Percentiles rank a stretch among this genome's conserved stretches.
These are phyloP conservation scores for Poecilia picta DNA, from an alignment of 2,797 vertebrate species.

Conservation along the genomic window DNA sequence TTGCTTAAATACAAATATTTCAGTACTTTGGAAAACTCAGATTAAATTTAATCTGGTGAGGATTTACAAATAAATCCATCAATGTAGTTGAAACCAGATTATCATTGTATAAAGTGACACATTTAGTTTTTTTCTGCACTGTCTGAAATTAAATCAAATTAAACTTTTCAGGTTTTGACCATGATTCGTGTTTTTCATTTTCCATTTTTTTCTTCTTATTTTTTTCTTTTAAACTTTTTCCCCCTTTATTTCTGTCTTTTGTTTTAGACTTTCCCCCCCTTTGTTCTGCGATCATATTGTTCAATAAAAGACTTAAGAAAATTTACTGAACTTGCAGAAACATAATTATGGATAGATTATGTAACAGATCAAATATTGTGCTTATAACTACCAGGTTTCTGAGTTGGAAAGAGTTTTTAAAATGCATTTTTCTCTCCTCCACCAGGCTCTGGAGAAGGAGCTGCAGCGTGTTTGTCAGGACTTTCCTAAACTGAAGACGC, in stretches of 20 bases:
- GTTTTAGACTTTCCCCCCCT: neutral
- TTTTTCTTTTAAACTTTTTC: neutral
- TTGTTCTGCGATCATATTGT: neutral
- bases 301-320: neutral
- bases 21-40: neutral
- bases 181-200: too few species aligned
- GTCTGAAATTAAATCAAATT: neutral
- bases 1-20: neutral
- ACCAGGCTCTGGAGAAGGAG: constrained; percentile 73
- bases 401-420: neutral
- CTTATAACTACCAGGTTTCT: neutral
- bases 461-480: constrained; percentile 58
- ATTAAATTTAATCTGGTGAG: neutral
- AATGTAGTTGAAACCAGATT: neutral
- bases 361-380: neutral
- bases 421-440: constrained; percentile 5
- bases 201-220: too few species aligned
- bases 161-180: neutral
- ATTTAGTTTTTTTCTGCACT: neutral
- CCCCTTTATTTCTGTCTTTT: neutral
- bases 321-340: neutral
- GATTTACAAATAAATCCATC: neutral
- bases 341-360: neutral
- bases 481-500: constrained; percentile 58
- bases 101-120: neutral